Base-by-base conservation (phyloP, 1,140 invertebrate species). In the Sitodiplosis mosellana region DNA sequence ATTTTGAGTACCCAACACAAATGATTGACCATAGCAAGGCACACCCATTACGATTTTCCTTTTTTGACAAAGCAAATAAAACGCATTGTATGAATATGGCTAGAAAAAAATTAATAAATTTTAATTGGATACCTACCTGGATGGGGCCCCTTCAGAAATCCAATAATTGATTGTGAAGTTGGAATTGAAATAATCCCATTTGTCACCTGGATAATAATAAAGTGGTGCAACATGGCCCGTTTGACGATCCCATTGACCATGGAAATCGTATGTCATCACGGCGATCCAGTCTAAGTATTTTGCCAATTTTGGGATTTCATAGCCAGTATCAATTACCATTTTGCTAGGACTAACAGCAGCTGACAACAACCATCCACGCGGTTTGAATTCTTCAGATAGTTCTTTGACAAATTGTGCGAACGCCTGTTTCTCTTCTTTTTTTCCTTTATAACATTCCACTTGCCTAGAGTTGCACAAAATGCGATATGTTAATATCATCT, bases 261-360 rank as follows among this genome's bases (percentile, higher is more conserved):
- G 87, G 56, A 80, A 90, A 58, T 91, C 87, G 56, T 93, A 92
- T 0, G 80, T 78, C 88, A 92, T 92, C 0, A 92, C 76, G 2
- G 85, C 77, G 53, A 94, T 88, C 80, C 85, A 89, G 59, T 89
- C 83, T 46, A 89, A 68, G 57, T 85, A 78, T 17, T 70, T 67
- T 0, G 74, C 75, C 2, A 89, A 55, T 2, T 67, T 61, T 2
- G 80, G 77, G 0, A 88, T 76, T 55, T 88, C 80, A 56, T 89
- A 89, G 8, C 84, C 87, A 52, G 74, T 72, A 61, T 84, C 78
- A 37, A 87, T 80, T 10, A 87, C 81, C 10, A 69, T 75, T 67
- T 86, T 87, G 55, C 80, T 86, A 1, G 82, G 85, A 0, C 86
- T 89, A 0, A 90, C 86, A 2, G 86, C 86, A 2, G 86, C 76